Evolutionary conservation across 2,888 invertebrate genomes (phyloP).

Genomic region (Poecilus cupreus): DNA sequence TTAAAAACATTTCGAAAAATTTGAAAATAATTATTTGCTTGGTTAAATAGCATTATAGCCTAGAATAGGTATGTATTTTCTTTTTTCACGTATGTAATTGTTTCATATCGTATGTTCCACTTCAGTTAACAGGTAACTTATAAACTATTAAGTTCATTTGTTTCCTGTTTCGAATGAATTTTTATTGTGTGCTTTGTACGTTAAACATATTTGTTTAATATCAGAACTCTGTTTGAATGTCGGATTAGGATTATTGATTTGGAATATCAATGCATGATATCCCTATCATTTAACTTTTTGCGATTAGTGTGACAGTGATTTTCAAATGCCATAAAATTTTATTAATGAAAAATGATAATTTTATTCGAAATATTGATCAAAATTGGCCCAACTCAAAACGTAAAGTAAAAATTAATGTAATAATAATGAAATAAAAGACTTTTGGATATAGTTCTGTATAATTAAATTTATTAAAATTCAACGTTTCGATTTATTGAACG

Average conservation of each 20-base stretch:
- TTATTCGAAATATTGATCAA: too few relatives aligned
- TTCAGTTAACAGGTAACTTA: slow-evolving; percentile 7
- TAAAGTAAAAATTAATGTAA: too few relatives aligned
- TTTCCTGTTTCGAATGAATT: not conserved
- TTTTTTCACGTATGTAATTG: slow-evolving; percentile 15
- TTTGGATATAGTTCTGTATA: too few relatives aligned
- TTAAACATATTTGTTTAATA: not conserved
- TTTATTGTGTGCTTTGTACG: not conserved
- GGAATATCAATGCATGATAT: not conserved
- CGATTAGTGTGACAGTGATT: too few relatives aligned
- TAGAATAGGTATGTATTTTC: not conserved
- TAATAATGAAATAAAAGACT: too few relatives aligned
- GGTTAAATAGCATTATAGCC: not conserved
- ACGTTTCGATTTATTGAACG: too few relatives aligned
- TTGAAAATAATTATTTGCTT: slow-evolving; percentile 19
- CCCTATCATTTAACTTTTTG: too few relatives aligned
- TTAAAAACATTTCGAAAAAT: not conserved
- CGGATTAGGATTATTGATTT: not conserved
- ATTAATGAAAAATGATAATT: too few relatives aligned
- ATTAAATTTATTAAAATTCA: too few relatives aligned
- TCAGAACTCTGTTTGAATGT: not conserved
- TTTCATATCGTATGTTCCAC: not conserved
- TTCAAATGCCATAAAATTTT: too few relatives aligned
- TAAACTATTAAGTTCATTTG: not conserved
- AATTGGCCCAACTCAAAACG: too few relatives aligned